Percentiles rank a stretch among this genome's conserved stretches.
Evolutionary conservation across 2,113 vertebrate genomes (phyloP).

Genomic region (Poeciliopsis prolifica): DNA sequence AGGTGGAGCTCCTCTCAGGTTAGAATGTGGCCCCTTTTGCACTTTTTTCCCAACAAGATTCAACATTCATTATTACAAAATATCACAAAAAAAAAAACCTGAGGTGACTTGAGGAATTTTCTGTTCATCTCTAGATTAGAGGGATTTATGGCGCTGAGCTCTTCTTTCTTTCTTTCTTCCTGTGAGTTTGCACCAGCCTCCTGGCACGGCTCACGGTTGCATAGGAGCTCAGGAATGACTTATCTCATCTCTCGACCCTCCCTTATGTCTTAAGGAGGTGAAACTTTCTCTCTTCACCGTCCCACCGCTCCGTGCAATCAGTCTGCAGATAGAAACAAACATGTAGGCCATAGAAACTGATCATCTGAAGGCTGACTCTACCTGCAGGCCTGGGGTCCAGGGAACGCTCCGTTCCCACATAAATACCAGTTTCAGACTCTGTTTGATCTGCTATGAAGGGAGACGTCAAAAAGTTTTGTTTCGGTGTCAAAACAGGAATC

Average conservation of each 20-base stretch:
- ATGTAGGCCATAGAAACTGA: too few species aligned
- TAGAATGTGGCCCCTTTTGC: background rate
- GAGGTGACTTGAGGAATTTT: background rate
- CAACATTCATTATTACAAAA: constrained; percentile 23
- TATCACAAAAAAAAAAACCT: constrained; percentile 17
- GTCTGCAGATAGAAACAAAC: background rate
- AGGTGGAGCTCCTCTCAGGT: background rate
- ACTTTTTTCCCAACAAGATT: constrained; percentile 13
- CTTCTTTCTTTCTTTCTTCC: constrained; percentile 22
- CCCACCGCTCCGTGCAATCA: constrained; percentile 8
- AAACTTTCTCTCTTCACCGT: constrained; percentile 15
- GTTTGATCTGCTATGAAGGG: constrained; percentile 13
- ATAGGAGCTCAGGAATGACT: constrained; percentile 66
- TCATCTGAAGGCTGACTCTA: too few species aligned
- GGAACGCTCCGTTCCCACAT: background rate
- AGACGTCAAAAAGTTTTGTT: constrained; percentile 18
- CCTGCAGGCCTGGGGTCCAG: constrained; percentile 29
- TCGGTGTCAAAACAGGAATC: constrained; percentile 1
- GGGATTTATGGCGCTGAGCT: constrained; percentile 37
- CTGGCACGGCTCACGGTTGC: too few species aligned
- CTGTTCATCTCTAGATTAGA: constrained; percentile 11
- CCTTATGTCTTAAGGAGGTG: constrained; percentile 27
- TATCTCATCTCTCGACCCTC: constrained; percentile 48
- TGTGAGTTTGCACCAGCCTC: constrained; percentile 46
- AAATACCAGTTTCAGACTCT: constrained; percentile 21